Base-by-base conservation (phyloP, 1,140 invertebrate species). In the Muscidifurax raptorellus region DNA sequence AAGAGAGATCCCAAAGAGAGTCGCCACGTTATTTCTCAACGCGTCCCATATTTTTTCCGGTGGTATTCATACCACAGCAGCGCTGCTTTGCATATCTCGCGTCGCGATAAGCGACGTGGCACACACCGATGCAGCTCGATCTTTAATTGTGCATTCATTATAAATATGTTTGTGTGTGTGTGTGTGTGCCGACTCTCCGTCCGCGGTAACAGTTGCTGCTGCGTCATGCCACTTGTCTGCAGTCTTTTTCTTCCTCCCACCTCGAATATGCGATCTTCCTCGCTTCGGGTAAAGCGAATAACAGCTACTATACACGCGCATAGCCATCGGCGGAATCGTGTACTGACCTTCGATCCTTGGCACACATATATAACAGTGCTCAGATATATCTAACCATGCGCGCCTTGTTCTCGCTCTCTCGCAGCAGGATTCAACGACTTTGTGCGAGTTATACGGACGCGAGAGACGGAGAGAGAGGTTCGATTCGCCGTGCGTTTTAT, bases 71-170 rank as follows among this genome's bases (percentile, higher is more conserved):
- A 77, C 28, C 44, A 59, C 6, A 27, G 13, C 15, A 40, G 28
- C 30, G 72, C 40, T 86, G 87, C 84, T 91, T 89, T 87, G 88
- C 88, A 89, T 89, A 89, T 91, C 88, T 89, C n/a, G n/a, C 85
- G 44, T 72, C 72, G 84, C 89, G 89, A 89, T 90, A 90, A 90
- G 82, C 83, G 81, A 22, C 67, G 77, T 52, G 52, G n/a, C 64
- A 28, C 83, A 40, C 6, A 77, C 74, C 87, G 87, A 89, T 87
- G 88, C 85, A 86, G 84, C 82, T 85, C 86, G 87, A 91, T 90
- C 88, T 89, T 91, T 91, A 89, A 90, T 91, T 90, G 89, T 87
- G 84, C 87, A 88, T 90, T 89, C 88, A 90, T 90, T 91, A 91
- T 90, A 47, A 47, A 13, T 13, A 6, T 12, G n/a, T n/a, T n/a